Conservation (phyloP, 2,797 vertebrate species). For the Hypotaenidia okinawae region DNA sequence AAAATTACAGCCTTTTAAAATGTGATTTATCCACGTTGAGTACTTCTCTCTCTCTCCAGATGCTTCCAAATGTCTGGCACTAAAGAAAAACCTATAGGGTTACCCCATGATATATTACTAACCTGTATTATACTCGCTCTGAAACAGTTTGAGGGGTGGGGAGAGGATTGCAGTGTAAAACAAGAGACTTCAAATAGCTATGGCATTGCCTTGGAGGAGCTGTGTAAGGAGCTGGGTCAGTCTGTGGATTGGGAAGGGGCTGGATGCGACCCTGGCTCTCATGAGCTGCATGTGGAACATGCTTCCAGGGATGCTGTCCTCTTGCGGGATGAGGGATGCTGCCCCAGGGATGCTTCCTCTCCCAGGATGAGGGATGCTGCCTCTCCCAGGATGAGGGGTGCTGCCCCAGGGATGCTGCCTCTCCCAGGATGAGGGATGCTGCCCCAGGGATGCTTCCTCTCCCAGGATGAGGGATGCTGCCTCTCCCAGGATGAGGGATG, state of each 20-base stretch:
- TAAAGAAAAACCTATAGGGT: background rate
- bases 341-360: too few relatives aligned
- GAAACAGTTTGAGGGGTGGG: background rate
- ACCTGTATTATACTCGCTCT: background rate
- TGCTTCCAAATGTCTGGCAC: slow-evolving; percentile 23
- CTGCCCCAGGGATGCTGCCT: too few relatives aligned
- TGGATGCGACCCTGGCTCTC: background rate
- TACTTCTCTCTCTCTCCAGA: background rate
- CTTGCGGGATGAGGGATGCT: too few relatives aligned
- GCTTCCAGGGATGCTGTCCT: background rate
- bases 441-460: too few relatives aligned
- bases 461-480: too few relatives aligned
- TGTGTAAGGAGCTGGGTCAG: background rate
- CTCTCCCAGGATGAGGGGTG: too few relatives aligned
- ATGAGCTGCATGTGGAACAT: background rate
- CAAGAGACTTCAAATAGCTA: background rate
- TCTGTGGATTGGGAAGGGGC: background rate
- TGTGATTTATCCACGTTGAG: slow-evolving; percentile 11
- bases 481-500: too few relatives aligned
- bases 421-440: too few relatives aligned
- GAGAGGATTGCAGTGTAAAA: background rate
- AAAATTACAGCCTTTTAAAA: background rate
- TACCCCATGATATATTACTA: background rate
- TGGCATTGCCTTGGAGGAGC: background rate
- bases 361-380: too few relatives aligned